A percentile compares a stretch with the other conserved stretches of the same genome.
phyloP scores from a whole-genome alignment of 2,797 vertebrate genomes.

The Catharus ustulatus region DNA sequence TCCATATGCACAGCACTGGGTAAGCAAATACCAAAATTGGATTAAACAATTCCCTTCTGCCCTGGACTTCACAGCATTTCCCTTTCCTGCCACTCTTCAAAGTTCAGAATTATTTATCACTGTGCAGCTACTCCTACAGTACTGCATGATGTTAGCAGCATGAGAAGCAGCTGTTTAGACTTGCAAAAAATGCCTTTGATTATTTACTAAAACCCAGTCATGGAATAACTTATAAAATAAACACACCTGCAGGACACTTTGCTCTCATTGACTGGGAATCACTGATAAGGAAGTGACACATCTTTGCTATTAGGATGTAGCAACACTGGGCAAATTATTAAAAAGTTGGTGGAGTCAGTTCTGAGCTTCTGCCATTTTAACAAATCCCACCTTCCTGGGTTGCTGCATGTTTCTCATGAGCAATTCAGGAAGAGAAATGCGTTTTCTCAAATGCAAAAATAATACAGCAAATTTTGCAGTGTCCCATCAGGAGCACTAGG shows the following conservation, averaged over 20 bases:
- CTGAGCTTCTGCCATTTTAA: neutral
- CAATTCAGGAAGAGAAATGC: neutral
- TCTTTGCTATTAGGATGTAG: neutral
- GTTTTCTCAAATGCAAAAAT: neutral
- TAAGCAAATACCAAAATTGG: constrained; percentile 55
- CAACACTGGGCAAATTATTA: neutral
- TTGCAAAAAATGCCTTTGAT: neutral
- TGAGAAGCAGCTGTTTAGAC: neutral
- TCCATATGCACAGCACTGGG: constrained; percentile 89
- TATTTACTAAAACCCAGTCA: neutral
- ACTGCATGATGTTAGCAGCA: neutral
- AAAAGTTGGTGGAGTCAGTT: neutral
- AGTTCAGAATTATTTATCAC: neutral
- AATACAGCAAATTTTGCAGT: neutral
- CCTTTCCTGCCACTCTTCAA: neutral
- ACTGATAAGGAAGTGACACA: neutral
- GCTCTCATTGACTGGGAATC: constrained; percentile 8
- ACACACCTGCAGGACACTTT: neutral
- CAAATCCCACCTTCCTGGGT: neutral
- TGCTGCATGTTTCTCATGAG: neutral
- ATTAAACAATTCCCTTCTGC: neutral
- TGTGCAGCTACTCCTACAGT: neutral
- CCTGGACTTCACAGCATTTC: neutral
- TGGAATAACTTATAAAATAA: neutral
- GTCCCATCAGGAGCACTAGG: neutral